These are phyloP conservation scores for Petroica traversi DNA, from an alignment of 2,113 vertebrate species.

Conservation along the genomic window DNA sequence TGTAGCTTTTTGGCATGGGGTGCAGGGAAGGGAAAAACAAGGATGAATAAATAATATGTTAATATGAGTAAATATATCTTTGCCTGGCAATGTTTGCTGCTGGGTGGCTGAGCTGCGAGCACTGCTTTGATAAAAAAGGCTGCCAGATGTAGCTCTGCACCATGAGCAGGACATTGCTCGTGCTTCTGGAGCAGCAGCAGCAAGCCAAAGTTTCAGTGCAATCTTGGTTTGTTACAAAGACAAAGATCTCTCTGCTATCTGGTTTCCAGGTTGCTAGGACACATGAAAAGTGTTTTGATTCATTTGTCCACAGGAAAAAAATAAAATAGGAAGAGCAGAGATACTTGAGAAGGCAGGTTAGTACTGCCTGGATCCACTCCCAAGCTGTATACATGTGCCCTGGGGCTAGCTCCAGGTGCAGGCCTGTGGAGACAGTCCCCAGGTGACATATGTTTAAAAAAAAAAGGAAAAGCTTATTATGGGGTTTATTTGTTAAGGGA, in stretches of 20 bases:
- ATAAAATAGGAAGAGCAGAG: not conserved
- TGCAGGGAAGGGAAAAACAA: not conserved
- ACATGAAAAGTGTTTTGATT: constrained; percentile 3
- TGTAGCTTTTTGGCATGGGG: not conserved
- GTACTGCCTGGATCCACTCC: constrained; percentile 18
- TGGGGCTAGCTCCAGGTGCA: constrained; percentile 8
- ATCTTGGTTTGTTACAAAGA: not conserved
- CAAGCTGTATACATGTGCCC: not conserved
- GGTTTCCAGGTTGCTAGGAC: constrained; percentile 21
- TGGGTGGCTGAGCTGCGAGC: not conserved
- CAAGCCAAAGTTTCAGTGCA: not conserved
- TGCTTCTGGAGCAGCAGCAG: not conserved
- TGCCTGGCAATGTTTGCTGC: not conserved
- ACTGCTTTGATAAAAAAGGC: not conserved
- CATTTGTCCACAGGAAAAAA: not conserved
- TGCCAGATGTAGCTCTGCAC: not conserved
- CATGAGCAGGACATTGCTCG: not conserved
- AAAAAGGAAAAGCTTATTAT: not conserved
- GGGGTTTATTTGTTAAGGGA: not conserved
- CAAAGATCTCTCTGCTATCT: not conserved
- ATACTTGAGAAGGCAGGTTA: not conserved
- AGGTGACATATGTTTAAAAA: not conserved
- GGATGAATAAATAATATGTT: not conserved
- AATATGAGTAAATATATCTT: not conserved
- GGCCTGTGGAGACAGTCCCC: not conserved